Evolutionary conservation across 2,888 invertebrate genomes (phyloP).

Genomic region (Cinara cedri): DNA sequence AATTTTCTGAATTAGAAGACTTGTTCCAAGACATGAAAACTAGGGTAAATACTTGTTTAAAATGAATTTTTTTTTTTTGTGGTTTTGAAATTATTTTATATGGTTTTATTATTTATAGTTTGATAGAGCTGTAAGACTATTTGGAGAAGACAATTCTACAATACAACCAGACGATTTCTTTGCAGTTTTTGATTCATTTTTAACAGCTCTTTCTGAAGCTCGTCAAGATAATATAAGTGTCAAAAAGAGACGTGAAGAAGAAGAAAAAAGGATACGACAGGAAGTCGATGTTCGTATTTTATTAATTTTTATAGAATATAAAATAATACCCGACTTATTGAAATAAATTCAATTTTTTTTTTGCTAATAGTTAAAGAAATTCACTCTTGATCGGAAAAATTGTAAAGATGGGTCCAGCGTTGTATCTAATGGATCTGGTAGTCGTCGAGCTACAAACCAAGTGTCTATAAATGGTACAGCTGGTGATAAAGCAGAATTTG

Average conservation of each 20-base stretch:
- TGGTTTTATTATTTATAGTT: constrained; percentile 66
- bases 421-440: constrained; percentile 36
- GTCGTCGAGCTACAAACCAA: constrained; percentile 23
- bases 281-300: constrained; percentile 75
- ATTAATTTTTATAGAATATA: not conserved
- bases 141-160: constrained; percentile 85
- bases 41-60: constrained; percentile 64
- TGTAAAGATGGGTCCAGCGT: constrained; percentile 70
- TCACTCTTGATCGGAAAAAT: constrained; percentile 85
- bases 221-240: constrained; percentile 87
- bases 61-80: not conserved
- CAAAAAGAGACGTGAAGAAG: constrained; percentile 82
- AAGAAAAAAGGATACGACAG: constrained; percentile 84
- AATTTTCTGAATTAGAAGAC: constrained; percentile 90
- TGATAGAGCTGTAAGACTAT: constrained; percentile 84
- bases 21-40: constrained; percentile 94
- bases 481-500: constrained; percentile 75
- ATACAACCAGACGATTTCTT: constrained; percentile 93
- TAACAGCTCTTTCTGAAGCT: constrained; percentile 82
- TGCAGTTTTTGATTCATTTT: constrained; percentile 87
- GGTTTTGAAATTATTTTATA: not conserved
- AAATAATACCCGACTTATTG: not conserved
- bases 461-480: constrained; percentile 57
- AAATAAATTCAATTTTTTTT: not conserved
- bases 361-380: constrained; percentile 73